Conservation (phyloP, 2,888 invertebrate species). For the Brenthis daphne region DNA sequence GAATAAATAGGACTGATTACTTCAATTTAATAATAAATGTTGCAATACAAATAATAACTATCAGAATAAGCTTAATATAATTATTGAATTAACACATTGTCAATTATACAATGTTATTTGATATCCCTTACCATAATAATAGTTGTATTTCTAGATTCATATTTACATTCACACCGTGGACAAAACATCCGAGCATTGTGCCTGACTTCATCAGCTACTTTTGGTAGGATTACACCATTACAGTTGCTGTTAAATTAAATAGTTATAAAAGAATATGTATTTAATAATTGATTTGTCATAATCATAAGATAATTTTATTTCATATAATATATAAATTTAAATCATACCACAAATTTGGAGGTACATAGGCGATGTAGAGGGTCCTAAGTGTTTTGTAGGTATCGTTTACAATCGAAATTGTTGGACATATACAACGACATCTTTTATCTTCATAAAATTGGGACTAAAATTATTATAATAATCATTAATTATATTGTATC, state of each 20-base stretch:
- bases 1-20: background rate
- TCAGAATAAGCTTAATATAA: too few species aligned
- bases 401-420: slow-evolving; percentile 83
- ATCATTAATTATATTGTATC: background rate
- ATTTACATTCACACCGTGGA: slow-evolving; percentile 94
- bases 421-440: slow-evolving; percentile 91
- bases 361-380: slow-evolving; percentile 88
- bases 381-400: slow-evolving; percentile 80
- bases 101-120: background rate
- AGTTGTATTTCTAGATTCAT: slow-evolving; percentile 94
- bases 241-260: slow-evolving; percentile 86
- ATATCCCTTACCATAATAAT: slow-evolving; percentile 88
- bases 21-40: background rate
- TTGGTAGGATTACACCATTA: slow-evolving; percentile 87
- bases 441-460: slow-evolving; percentile 90
- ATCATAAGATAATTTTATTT: slow-evolving; percentile 41
- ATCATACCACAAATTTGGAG: slow-evolving; percentile 87
- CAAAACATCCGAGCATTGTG: slow-evolving; percentile 92
- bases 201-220: slow-evolving; percentile 84
- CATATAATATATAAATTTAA: slow-evolving; percentile 8
- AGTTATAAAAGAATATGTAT: background rate
- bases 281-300: slow-evolving; percentile 4
- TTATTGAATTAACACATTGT: background rate
- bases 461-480: slow-evolving; percentile 61
- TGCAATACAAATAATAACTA: background rate